A percentile compares a stretch with the other conserved stretches of the same genome.
These are phyloP conservation scores for Rhabdomys dilectus DNA, from an alignment of 2,113 vertebrate genomes.

Conservation along the genomic window DNA sequence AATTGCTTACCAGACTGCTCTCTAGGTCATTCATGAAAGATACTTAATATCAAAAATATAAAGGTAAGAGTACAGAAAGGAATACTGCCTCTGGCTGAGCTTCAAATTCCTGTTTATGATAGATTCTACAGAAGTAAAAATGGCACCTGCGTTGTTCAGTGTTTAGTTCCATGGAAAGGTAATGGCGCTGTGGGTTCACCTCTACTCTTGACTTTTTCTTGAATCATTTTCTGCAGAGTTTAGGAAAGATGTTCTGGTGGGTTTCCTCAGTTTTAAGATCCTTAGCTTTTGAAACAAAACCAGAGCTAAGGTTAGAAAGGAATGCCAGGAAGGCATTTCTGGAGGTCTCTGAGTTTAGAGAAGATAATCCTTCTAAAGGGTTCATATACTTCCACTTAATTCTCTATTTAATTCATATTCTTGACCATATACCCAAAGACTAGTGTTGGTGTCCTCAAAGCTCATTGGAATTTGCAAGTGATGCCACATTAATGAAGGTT, in stretches of 20 bases:
- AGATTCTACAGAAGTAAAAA: constrained; percentile 6
- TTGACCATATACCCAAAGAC: background rate
- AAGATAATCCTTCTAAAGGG: background rate
- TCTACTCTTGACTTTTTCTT: constrained; percentile 28
- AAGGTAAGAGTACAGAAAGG: background rate
- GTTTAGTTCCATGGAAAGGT: background rate
- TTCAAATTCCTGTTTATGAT: constrained; percentile 22
- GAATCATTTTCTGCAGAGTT: background rate
- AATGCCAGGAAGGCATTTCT: background rate
- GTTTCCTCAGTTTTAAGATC: background rate
- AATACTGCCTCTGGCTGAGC: background rate
- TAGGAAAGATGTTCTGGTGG: background rate
- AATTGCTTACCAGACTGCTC: background rate
- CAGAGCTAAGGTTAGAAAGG: background rate
- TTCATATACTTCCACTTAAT: background rate
- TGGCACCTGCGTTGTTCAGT: background rate
- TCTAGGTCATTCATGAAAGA: background rate
- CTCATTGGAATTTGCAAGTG: background rate
- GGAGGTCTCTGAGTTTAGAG: constrained; percentile 13
- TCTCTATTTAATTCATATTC: background rate
- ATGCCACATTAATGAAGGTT: background rate
- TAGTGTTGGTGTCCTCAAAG: constrained; percentile 6
- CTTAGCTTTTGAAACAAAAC: constrained; percentile 40
- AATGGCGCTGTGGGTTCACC: background rate
- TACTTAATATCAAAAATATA: background rate